Conservation (phyloP, 1,140 invertebrate species). For the Aphaenogaster rudis region DNA sequence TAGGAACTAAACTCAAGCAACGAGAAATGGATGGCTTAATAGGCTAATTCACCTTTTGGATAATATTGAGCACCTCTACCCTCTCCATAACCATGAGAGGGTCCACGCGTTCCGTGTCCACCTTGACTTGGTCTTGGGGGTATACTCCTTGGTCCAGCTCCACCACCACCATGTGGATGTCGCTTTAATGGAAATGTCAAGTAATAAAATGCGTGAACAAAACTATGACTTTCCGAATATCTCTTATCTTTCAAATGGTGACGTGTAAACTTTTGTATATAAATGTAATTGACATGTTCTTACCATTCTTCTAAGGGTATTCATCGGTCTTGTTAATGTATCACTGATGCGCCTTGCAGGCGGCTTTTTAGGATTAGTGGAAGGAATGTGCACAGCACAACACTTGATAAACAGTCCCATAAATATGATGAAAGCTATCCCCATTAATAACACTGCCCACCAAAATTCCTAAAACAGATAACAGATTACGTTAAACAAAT, state of each 20-base stretch:
- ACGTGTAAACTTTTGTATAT: not conserved
- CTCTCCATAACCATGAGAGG: constrained; percentile 90
- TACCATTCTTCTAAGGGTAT: constrained; percentile 94
- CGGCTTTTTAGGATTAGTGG: constrained; percentile 97
- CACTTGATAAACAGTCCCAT: constrained; percentile 99
- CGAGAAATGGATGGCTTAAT: constrained; percentile 54
- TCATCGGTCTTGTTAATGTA: constrained; percentile 95
- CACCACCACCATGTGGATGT: constrained; percentile 86
- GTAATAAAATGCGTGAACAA: not conserved
- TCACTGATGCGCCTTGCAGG: constrained; percentile 95
- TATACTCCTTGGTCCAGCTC: constrained; percentile 87
- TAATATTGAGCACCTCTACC: constrained; percentile 92
- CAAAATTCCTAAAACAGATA: constrained; percentile 92
- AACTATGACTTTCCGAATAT: not conserved
- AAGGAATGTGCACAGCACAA: constrained; percentile 99
- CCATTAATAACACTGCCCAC: constrained; percentile 98
- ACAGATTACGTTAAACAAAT: constrained; percentile 15
- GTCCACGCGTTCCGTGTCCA: constrained; percentile 85
- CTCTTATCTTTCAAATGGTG: not conserved
- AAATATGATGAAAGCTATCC: constrained; percentile 96
- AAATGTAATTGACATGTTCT: constrained; percentile 59
- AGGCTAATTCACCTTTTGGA: constrained; percentile 89
- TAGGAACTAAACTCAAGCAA: constrained; percentile 74
- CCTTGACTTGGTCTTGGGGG: constrained; percentile 83
- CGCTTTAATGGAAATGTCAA: constrained; percentile 69